Evolutionary conservation across 2,797 vertebrate species (phyloP).

Genomic region (Myotis vivesi): DNA sequence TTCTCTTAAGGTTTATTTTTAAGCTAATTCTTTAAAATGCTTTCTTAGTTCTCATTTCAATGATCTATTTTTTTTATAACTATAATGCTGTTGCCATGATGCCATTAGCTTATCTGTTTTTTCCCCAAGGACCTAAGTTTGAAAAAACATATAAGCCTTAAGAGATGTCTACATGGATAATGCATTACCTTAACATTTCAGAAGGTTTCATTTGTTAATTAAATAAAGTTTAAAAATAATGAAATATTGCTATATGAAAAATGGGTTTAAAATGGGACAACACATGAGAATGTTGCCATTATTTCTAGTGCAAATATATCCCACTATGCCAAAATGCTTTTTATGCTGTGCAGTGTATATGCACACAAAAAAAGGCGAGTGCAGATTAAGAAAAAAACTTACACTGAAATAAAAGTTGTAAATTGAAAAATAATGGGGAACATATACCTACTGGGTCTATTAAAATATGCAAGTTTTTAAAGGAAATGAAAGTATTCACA

Average conservation of each 20-base stretch:
- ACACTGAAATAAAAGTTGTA: neutral
- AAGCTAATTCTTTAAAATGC: slow-evolving; percentile 60
- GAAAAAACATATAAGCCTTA: slow-evolving; percentile 71
- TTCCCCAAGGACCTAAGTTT: slow-evolving; percentile 74
- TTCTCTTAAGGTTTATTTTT: slow-evolving; percentile 81
- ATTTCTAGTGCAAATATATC: neutral
- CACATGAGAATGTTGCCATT: neutral
- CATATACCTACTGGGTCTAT: neutral
- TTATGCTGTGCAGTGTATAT: neutral
- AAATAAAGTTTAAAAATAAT: slow-evolving; percentile 66
- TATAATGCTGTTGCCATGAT: slow-evolving; percentile 63
- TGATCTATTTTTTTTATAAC: slow-evolving; percentile 67
- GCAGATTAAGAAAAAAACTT: neutral
- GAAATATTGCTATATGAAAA: slow-evolving; percentile 22
- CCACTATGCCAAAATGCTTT: neutral
- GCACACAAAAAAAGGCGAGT: neutral
- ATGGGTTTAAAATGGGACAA: neutral
- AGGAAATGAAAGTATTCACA: slow-evolving; percentile 11
- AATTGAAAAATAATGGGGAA: neutral
- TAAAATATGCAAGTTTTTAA: slow-evolving; percentile 22
- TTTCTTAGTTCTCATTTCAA: slow-evolving; percentile 69
- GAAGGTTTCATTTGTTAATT: slow-evolving; percentile 74
- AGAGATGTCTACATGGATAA: slow-evolving; percentile 72
- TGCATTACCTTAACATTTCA: slow-evolving; percentile 77
- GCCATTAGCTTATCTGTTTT: slow-evolving; percentile 55